These are phyloP conservation scores for Phrynocephalus forsythii DNA, from an alignment of 2,797 vertebrate genomes.

Conservation along the genomic window DNA sequence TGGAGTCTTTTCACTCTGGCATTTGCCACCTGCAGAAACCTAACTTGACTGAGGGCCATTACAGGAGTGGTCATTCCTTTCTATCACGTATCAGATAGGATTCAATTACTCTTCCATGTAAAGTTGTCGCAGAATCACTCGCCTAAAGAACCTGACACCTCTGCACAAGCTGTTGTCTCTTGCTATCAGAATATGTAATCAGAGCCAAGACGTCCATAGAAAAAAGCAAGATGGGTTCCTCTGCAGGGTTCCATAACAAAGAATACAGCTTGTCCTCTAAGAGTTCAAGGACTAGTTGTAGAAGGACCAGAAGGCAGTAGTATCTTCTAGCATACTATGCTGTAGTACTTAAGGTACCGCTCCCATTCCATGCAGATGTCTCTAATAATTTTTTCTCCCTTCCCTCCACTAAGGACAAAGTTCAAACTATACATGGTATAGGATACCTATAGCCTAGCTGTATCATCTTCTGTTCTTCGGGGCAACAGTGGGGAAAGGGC, in stretches of 20 bases:
- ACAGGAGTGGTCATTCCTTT: background rate
- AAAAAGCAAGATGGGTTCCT: background rate
- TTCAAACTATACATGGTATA: background rate
- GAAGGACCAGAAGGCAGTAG: background rate
- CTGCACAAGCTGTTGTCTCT: background rate
- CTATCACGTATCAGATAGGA: background rate
- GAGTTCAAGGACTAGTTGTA: background rate
- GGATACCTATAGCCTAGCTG: background rate
- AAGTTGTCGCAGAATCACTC: background rate
- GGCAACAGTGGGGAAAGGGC: background rate
- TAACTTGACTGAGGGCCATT: too few species aligned
- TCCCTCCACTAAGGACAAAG: background rate
- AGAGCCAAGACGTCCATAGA: background rate
- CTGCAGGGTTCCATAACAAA: background rate
- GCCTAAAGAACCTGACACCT: background rate
- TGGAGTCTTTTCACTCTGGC: background rate
- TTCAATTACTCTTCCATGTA: background rate
- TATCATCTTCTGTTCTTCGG: background rate
- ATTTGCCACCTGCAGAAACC: background rate
- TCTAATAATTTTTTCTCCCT: background rate
- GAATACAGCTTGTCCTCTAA: background rate
- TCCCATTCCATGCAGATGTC: background rate
- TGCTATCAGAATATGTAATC: background rate
- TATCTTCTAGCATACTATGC: background rate
- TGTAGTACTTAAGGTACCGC: background rate